Conservation (phyloP, 37 sponge, comb jelly and placozoan species). For the Beroe forskalii region DNA sequence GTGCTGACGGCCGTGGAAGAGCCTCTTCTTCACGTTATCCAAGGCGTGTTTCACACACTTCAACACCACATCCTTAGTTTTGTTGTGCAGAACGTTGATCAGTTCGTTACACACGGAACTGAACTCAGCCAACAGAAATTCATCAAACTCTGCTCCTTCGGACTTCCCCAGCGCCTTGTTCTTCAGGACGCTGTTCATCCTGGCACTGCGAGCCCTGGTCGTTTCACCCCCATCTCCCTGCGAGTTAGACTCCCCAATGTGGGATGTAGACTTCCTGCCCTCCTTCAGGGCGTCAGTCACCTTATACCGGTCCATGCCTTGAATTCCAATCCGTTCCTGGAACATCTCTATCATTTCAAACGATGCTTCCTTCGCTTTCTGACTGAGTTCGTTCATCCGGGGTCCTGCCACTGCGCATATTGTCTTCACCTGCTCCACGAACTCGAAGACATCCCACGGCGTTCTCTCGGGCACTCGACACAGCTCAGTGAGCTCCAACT, state of each 20-base stretch:
- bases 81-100: slow-evolving; percentile 61
- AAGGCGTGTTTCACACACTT: slow-evolving; percentile 55
- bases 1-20: slow-evolving; percentile 54
- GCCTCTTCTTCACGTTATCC: slow-evolving; percentile 37
- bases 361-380: slow-evolving; percentile 44
- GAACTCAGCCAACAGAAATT: slow-evolving; percentile 15
- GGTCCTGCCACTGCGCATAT: slow-evolving; percentile 44
- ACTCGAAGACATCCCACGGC: slow-evolving; percentile 9
- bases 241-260: background rate
- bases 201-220: slow-evolving; percentile 3
- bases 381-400: slow-evolving; percentile 18
- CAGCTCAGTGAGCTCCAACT: background rate
- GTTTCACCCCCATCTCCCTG: background rate
- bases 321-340: slow-evolving; percentile 3
- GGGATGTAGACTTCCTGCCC: background rate
- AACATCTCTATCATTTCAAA: slow-evolving; percentile 21
- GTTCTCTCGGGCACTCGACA: background rate
- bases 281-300: background rate
- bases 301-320: slow-evolving; percentile 19
- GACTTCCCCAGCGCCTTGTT: slow-evolving; percentile 31
- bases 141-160: slow-evolving; percentile 38
- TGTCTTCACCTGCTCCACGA: slow-evolving; percentile 8
- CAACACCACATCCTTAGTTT: slow-evolving; percentile 41
- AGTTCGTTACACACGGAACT: slow-evolving; percentile 13
- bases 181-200: slow-evolving; percentile 42